Evolutionary conservation across 2,888 invertebrate genomes (phyloP).

Genomic region (Drosophila recens): DNA sequence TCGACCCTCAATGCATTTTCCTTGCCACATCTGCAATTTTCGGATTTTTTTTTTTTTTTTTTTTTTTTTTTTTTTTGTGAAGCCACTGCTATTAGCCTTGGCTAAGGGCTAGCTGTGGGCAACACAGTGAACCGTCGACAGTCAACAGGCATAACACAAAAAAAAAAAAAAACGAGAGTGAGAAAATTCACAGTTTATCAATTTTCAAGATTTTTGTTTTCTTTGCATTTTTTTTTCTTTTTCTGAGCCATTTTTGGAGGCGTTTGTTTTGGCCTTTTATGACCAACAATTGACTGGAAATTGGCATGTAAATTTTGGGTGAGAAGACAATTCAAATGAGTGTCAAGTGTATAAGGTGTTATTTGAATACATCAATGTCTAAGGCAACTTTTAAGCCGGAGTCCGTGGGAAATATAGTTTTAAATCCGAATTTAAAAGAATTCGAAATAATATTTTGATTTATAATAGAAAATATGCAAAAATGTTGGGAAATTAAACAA

Average conservation of each 20-base stretch:
- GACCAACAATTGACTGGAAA: conserved; percentile 6
- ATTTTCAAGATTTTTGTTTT: conserved; percentile 76
- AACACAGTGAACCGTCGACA: not conserved
- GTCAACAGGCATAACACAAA: conserved; percentile 40
- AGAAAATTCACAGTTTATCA: conserved; percentile 82
- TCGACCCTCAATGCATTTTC: conserved; percentile 56
- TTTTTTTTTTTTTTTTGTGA: too few relatives aligned
- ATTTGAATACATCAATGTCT: too few relatives aligned
- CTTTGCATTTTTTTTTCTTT: conserved; percentile 46
- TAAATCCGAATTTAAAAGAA: not conserved
- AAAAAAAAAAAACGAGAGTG: conserved; percentile 71
- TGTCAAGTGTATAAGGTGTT: too few relatives aligned
- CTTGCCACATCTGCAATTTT: not conserved
- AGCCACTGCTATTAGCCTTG: conserved; percentile 61
- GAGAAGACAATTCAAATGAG: too few relatives aligned
- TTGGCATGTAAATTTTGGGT: not conserved
- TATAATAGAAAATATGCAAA: too few relatives aligned
- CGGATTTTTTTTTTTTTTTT: too few relatives aligned
- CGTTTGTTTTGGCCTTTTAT: conserved; percentile 12
- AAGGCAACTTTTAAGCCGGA: too few relatives aligned
- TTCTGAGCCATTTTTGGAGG: conserved; percentile 51
- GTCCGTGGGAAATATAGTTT: too few relatives aligned
- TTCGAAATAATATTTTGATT: not conserved
- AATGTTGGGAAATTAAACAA: too few relatives aligned
- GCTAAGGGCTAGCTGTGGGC: conserved; percentile 1